These are phyloP conservation scores for Halcyon leucocephala DNA, from an alignment of 2,797 vertebrate species.

Conservation along the genomic window DNA sequence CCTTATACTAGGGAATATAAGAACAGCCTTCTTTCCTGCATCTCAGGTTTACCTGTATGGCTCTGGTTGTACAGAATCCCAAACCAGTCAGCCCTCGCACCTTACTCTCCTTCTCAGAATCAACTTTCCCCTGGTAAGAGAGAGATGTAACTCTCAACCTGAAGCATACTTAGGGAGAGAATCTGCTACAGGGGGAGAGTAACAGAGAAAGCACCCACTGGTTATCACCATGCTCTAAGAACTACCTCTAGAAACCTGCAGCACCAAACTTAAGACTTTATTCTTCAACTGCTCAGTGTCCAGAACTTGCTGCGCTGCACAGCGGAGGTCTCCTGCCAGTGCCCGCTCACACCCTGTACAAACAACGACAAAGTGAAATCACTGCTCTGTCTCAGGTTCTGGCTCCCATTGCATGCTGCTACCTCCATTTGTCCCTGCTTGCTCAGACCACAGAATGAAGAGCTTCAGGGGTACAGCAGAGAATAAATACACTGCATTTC, in stretches of 20 bases:
- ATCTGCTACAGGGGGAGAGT: background rate
- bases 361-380: background rate
- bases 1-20: fast-evolving
- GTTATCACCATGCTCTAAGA: background rate
- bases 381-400: background rate
- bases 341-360: background rate
- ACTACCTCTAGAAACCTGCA: background rate
- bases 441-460: background rate
- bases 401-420: background rate
- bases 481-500: background rate
- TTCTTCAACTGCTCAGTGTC: background rate
- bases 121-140: background rate
- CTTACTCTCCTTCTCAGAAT: background rate
- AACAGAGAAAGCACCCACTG: background rate
- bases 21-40: background rate
- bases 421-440: background rate
- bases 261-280: background rate
- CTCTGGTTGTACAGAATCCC: background rate
- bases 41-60: background rate
- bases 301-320: background rate
- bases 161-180: background rate
- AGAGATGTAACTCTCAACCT: background rate
- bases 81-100: background rate
- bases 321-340: background rate
- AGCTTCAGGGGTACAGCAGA: background rate